Percentiles rank a stretch among this genome's conserved stretches.
Evolutionary conservation across 2,797 vertebrate genomes (phyloP).

Genomic region (Momotus momota): DNA sequence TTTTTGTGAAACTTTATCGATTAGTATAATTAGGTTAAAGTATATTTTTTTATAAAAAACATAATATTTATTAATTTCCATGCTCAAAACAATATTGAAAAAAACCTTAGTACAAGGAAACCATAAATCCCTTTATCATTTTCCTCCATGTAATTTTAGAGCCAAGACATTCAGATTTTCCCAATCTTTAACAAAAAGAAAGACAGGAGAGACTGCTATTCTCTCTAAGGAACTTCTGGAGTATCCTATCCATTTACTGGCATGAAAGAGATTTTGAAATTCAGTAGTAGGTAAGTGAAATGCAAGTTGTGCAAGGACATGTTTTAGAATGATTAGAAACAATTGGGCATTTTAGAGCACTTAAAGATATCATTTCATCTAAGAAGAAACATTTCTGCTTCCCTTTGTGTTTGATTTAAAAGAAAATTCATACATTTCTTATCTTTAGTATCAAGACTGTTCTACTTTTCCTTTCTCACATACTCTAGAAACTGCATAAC

Average conservation of each 20-base stretch:
- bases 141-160: neutral
- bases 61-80: neutral
- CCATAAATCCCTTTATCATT: accelerated
- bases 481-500: neutral
- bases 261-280: neutral
- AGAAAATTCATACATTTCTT: neutral
- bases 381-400: neutral
- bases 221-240: neutral
- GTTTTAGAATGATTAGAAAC: neutral
- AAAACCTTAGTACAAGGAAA: neutral
- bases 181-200: neutral
- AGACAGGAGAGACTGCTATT: neutral
- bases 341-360: neutral
- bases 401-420: neutral
- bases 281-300: neutral
- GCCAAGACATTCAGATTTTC: neutral
- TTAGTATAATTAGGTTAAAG: neutral
- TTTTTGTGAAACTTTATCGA: neutral
- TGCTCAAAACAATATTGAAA: neutral
- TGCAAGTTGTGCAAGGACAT: neutral
- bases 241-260: neutral
- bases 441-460: neutral
- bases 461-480: neutral
- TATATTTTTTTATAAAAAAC: neutral
- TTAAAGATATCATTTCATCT: neutral